Percentiles rank a stretch among this genome's conserved stretches.
Evolutionary conservation across 2,113 vertebrate genomes (phyloP).

Genomic region (Chlamydotis undulata): DNA sequence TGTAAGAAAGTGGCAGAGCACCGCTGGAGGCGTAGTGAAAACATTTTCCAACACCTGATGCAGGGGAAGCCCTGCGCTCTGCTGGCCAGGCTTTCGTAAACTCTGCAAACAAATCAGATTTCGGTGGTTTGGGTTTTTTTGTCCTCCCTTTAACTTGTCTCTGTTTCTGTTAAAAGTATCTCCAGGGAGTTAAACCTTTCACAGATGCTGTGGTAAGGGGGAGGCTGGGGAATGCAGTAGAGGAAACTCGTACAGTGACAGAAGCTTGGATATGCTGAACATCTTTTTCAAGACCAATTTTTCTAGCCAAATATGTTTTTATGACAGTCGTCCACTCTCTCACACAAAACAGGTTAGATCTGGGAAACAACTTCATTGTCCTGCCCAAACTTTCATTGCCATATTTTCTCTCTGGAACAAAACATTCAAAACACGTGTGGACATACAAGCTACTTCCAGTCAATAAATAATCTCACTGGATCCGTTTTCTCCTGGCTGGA

Average conservation of each 20-base stretch:
- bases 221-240: background rate
- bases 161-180: background rate
- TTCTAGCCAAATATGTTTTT: background rate
- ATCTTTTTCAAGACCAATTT: background rate
- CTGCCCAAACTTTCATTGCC: background rate
- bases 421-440: background rate
- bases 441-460: background rate
- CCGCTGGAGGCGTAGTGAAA: background rate
- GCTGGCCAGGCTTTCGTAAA: background rate
- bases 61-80: background rate
- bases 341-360: background rate
- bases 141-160: background rate
- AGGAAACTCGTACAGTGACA: background rate
- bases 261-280: background rate
- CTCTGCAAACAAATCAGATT: background rate
- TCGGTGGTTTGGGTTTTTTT: background rate
- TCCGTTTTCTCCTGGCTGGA: background rate
- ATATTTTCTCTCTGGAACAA: background rate
- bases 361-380: background rate
- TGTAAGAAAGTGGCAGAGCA: background rate
- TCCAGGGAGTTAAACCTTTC: background rate
- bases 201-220: background rate
- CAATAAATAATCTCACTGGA: conserved; percentile 15
- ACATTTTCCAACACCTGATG: background rate
- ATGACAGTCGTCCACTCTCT: background rate